phyloP scores from a whole-genome alignment of 2,797 vertebrate species.

The Arctocebus calabarensis region DNA sequence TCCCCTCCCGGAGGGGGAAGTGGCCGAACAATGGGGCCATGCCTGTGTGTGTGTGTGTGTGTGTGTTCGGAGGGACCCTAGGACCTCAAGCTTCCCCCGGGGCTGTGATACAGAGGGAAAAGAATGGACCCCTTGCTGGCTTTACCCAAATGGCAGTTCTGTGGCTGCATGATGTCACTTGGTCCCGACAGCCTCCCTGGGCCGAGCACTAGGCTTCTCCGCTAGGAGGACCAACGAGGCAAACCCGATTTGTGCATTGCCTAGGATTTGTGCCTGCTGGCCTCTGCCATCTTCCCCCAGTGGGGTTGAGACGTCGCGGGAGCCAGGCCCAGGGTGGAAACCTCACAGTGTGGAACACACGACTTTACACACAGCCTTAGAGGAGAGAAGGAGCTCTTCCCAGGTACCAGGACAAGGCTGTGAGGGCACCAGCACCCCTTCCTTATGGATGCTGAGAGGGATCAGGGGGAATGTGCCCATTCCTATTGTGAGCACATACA shows the following conservation, averaged over 20 bases:
- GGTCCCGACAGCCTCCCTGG: background rate
- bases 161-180: background rate
- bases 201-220: background rate
- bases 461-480: background rate
- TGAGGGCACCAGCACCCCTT: too few relatives aligned
- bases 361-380: background rate
- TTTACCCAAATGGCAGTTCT: background rate
- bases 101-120: background rate
- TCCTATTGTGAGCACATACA: background rate
- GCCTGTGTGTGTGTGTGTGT: background rate
- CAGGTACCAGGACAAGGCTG: background rate
- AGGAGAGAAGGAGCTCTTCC: background rate
- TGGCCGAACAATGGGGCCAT: conserved; percentile 67
- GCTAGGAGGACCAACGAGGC: background rate
- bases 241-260: accelerated
- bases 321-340: background rate
- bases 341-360: background rate
- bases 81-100: background rate
- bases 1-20: conserved; percentile 52
- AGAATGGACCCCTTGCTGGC: background rate
- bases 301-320: background rate
- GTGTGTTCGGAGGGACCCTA: background rate
- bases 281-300: background rate
- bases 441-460: background rate
- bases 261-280: too few relatives aligned